phyloP scores from a whole-genome alignment of 2,888 invertebrate species.

The Seira ritae region DNA sequence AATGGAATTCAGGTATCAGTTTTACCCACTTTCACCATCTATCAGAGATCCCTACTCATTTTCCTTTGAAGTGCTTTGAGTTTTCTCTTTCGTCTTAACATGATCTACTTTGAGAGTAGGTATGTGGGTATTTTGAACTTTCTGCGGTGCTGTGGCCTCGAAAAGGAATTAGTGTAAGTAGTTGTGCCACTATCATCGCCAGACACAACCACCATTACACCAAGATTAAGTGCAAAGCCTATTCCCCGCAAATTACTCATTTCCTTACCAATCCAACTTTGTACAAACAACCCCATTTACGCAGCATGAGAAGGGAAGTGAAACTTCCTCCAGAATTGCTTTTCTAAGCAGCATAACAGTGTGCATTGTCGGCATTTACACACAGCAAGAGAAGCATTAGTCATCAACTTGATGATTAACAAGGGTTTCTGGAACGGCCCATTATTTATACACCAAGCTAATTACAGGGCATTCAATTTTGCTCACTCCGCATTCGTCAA shows the following conservation, averaged over 20 bases:
- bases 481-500: neutral
- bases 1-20: neutral
- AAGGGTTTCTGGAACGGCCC: neutral
- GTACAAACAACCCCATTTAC: constrained; percentile 1
- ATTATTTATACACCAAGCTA: neutral
- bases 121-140: neutral
- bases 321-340: neutral
- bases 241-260: constrained; percentile 51
- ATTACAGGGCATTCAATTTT: neutral
- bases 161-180: constrained; percentile 36
- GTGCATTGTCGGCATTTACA: neutral
- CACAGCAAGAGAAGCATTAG: neutral
- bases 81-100: neutral
- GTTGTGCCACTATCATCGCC: constrained; percentile 28
- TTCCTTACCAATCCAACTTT: constrained; percentile 30
- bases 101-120: neutral
- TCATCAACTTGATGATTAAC: neutral
- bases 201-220: constrained; percentile 32
- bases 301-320: neutral
- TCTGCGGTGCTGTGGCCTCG: constrained; percentile 2
- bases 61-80: neutral
- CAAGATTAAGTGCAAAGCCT: constrained; percentile 42
- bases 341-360: neutral
- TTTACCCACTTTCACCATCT: neutral
- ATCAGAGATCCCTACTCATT: neutral